Conservation (phyloP, 92 coral and sea anemone species). For the Palythoa heliodiscus region DNA sequence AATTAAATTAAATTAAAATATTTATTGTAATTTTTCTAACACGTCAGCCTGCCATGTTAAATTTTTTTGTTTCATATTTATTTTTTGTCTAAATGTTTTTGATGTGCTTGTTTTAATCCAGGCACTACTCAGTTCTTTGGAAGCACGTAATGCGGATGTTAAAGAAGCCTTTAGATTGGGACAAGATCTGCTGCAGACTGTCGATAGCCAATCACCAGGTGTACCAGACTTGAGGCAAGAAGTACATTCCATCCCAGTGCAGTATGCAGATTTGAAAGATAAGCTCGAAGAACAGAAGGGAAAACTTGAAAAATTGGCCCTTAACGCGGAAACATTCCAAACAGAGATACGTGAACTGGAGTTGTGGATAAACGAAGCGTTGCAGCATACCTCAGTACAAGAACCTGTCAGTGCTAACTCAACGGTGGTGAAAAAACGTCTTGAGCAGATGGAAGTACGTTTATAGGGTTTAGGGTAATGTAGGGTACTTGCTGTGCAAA, state of each 20-base stretch:
- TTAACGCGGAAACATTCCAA: conserved; percentile 56
- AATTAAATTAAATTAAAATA: too few species aligned
- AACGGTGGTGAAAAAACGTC: conserved; percentile 72
- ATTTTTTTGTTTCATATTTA: too few species aligned
- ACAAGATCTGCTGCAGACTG: conserved; percentile 72
- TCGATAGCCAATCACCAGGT: conserved; percentile 77
- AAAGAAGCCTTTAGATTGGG: conserved; percentile 77
- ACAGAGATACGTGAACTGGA: conserved; percentile 71
- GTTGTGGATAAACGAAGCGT: conserved; percentile 81
- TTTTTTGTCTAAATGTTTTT: background rate
- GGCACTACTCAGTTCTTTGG: conserved; percentile 75
- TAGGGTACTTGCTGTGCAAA: background rate
- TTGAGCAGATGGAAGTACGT: conserved; percentile 87
- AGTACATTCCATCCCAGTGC: conserved; percentile 68
- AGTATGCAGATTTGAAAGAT: conserved; percentile 62
- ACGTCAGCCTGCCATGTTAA: too few species aligned
- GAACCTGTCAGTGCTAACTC: conserved; percentile 87
- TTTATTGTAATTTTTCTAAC: too few species aligned
- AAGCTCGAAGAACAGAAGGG: conserved; percentile 73
- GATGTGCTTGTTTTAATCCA: background rate
- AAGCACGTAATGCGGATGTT: conserved; percentile 70
- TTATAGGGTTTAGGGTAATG: background rate
- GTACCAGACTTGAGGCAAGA: conserved; percentile 76
- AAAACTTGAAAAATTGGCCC: conserved; percentile 65
- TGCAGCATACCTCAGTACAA: conserved; percentile 72